Percentiles rank a stretch among this genome's conserved stretches.
Evolutionary conservation across 2,797 vertebrate species (phyloP).

Genomic region (Halcyon smyrnensis): DNA sequence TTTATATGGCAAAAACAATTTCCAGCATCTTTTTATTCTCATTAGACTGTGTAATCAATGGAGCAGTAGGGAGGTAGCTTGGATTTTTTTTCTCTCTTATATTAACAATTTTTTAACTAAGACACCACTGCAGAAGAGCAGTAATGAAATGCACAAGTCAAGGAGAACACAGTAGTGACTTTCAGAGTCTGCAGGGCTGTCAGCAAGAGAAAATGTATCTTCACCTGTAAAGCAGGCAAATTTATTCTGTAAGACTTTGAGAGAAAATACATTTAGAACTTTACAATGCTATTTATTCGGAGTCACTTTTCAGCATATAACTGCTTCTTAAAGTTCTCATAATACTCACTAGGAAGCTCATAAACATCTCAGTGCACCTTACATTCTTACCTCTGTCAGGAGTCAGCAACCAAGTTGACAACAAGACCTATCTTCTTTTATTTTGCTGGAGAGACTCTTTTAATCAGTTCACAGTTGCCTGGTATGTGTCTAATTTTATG

Average conservation of each 20-base stretch:
- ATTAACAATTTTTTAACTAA: conserved; percentile 39
- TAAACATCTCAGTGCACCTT: conserved; percentile 53
- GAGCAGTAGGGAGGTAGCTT: not conserved
- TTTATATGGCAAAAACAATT: not conserved
- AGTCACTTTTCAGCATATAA: conserved; percentile 18
- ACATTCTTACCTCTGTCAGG: conserved; percentile 28
- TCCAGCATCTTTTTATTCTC: not conserved
- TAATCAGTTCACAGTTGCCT: conserved; percentile 47
- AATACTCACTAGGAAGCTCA: conserved; percentile 29
- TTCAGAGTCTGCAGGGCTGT: conserved; percentile 13
- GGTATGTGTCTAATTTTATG: conserved; percentile 55
- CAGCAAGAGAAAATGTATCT: not conserved
- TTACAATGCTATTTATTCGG: conserved; percentile 51
- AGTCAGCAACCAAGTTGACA: conserved; percentile 38
- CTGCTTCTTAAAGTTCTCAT: conserved; percentile 18
- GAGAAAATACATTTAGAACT: conserved; percentile 41
- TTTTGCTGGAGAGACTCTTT: conserved; percentile 51
- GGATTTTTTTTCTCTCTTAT: not conserved
- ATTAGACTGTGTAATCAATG: not conserved
- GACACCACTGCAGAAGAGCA: not conserved
- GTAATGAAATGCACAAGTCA: conserved; percentile 11
- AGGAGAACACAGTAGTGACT: conserved; percentile 21
- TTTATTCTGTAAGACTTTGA: conserved; percentile 50
- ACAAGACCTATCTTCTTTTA: conserved; percentile 46
- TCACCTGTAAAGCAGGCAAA: conserved; percentile 1